Conservation (phyloP, 2,797 vertebrate genomes). For the Chanos chanos region DNA sequence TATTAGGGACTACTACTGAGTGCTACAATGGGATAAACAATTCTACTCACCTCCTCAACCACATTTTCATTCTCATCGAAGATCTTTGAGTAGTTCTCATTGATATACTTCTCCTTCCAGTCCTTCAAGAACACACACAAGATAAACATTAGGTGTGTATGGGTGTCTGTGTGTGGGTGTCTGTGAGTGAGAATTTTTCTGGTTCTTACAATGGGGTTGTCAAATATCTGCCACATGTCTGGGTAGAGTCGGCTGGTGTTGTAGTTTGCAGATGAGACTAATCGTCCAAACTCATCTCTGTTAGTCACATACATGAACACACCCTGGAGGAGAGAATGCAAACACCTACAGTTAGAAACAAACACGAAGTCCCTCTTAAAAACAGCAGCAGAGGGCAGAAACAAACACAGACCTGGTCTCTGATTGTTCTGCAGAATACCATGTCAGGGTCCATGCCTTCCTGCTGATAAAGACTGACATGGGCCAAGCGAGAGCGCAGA, state of each 20-base stretch:
- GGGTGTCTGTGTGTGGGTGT: neutral
- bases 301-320: conserved; percentile 86
- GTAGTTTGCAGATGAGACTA: conserved; percentile 74
- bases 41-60: conserved; percentile 72
- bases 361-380: too few relatives aligned
- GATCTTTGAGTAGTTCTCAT: conserved; percentile 79
- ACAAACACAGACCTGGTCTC: conserved; percentile 71
- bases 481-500: conserved; percentile 66
- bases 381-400: too few relatives aligned
- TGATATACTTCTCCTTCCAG: conserved; percentile 85
- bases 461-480: conserved; percentile 67
- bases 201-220: conserved; percentile 78
- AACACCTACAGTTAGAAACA: neutral
- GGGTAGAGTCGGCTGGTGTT: conserved; percentile 79
- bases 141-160: neutral
- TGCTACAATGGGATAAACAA: too few relatives aligned
- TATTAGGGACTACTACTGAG: too few relatives aligned
- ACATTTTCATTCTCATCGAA: conserved; percentile 66
- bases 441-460: conserved; percentile 78
- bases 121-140: conserved; percentile 65
- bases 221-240: conserved; percentile 90
- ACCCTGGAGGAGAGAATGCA: conserved; percentile 60
- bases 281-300: conserved; percentile 80
- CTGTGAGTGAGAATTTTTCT: neutral
- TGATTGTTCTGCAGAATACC: conserved; percentile 79